Evolutionary conservation across 2,888 invertebrate genomes (phyloP), one percentile per base, ranked within the genome.

Genomic region (Agrotis clavis): DNA sequence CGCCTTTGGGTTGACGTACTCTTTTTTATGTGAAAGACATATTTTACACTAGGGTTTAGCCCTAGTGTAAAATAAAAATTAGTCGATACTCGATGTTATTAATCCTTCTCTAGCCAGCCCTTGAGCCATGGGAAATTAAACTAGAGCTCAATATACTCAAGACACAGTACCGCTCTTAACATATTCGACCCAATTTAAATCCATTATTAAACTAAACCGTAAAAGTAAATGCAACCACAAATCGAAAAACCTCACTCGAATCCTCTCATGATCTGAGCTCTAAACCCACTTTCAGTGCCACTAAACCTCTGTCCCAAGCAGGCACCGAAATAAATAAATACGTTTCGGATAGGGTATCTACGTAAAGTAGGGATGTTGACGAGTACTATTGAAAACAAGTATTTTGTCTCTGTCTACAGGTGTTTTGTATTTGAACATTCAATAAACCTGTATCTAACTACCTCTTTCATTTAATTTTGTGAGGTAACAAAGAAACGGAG

Each of bases 261-360:
- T 41, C 14, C 14, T 41, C 51, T 66, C 54, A 13, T 50, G 53
- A 11, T 35, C 41, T 41, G n/a, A 74, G 16, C 45, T 47, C 47
- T 54, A 66, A 66, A 30, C 47, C 66, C 51, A 61, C 59, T 57
- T 77, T 45, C 16, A 50, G 19, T 56, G 13, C 50, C 62, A 50
- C 73, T 60, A 65, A 73, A 60, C 51, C 79, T 60, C 74, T 65
- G 57, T 57, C 54, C 64, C 14, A 13, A 71, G 48, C 81, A 64
- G 61, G 56, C 45, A 18, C 16, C 11, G 59, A 68, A 68, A 63
- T 75, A 80, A 80, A 63, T 54, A 80, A 80, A 63, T 54, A 47
- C 67, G 48, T 35, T 53, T n/a, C 13, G 9, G 19, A 47, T 14
- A 41, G 56, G 16, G 19, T 56, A 4, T 56, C 18, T 6, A 41